phyloP scores from a whole-genome alignment of 1,140 invertebrate genomes.

The Arctopsyche grandis region DNA sequence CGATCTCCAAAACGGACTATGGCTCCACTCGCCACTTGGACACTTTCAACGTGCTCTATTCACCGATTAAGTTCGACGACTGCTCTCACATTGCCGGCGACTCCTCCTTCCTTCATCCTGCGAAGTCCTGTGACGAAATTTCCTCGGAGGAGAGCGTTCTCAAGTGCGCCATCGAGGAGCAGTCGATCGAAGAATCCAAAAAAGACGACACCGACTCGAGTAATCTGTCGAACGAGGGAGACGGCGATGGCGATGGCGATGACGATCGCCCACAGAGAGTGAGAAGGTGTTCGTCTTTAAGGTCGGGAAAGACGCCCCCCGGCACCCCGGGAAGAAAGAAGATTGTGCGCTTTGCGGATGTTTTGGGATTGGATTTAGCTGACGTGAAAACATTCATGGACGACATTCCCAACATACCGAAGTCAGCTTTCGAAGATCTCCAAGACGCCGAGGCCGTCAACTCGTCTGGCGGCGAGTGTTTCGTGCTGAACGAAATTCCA shows the following conservation, averaged over 20 bases:
- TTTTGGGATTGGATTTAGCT: slow-evolving; percentile 90
- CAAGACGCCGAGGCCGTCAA: slow-evolving; percentile 65
- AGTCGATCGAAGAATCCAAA: not conserved
- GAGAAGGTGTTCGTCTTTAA: slow-evolving; percentile 85
- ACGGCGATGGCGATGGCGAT: slow-evolving; percentile 55
- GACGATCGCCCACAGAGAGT: slow-evolving; percentile 72
- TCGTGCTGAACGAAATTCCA: slow-evolving; percentile 59
- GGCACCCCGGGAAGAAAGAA: slow-evolving; percentile 90
- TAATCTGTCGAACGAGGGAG: slow-evolving; percentile 47
- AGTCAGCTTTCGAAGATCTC: slow-evolving; percentile 83
- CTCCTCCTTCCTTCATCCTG: too few relatives aligned
- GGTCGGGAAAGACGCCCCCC: slow-evolving; percentile 91
- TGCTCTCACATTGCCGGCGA: too few relatives aligned
- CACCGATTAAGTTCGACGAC: slow-evolving; percentile 66
- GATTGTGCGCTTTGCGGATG: slow-evolving; percentile 95
- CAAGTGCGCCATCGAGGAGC: not conserved
- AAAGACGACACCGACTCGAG: not conserved
- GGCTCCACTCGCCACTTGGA: slow-evolving; percentile 47
- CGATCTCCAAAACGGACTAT: slow-evolving; percentile 63
- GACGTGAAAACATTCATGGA: slow-evolving; percentile 90
- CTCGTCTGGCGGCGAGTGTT: slow-evolving; percentile 57
- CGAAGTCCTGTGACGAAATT: slow-evolving; percentile 60
- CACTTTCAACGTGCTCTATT: slow-evolving; percentile 57
- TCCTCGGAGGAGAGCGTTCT: slow-evolving; percentile 1
- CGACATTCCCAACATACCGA: slow-evolving; percentile 88